Percentiles rank a stretch among this genome's conserved stretches.
phyloP scores from a whole-genome alignment of 2,797 vertebrate species.

The Valencia hispanica region DNA sequence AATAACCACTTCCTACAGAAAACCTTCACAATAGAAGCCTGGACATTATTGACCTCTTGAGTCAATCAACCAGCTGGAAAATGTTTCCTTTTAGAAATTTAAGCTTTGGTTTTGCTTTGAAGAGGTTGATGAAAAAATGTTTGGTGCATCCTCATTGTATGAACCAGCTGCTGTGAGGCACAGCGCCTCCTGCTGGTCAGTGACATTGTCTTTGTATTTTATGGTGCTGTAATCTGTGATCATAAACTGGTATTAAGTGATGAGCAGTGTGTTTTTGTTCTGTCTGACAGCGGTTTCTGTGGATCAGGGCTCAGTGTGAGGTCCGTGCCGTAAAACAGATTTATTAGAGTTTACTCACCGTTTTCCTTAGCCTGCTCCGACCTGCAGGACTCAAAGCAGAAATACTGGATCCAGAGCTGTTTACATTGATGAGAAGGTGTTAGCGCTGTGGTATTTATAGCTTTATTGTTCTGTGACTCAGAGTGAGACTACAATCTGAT shows the following conservation, averaged over 20 bases:
- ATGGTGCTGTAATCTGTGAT: constrained; percentile 5
- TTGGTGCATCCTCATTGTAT: neutral
- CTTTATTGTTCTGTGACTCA: constrained; percentile 10
- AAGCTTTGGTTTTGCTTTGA: neutral
- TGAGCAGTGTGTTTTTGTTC: neutral
- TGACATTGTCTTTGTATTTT: neutral
- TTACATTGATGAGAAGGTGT: neutral
- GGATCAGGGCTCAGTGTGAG: neutral
- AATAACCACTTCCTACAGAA: neutral
- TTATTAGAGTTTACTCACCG: neutral
- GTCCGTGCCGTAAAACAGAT: neutral
- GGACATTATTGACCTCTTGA: neutral
- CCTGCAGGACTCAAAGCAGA: neutral
- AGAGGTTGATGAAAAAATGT: neutral
- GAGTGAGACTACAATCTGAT: neutral
- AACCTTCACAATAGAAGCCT: constrained; percentile 3
- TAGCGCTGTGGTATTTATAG: constrained; percentile 4
- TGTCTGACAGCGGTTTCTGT: too few relatives aligned
- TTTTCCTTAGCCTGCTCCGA: neutral
- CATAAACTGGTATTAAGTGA: neutral
- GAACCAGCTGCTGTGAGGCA: neutral
- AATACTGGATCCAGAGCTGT: neutral
- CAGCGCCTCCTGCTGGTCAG: neutral
- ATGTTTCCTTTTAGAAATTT: neutral
- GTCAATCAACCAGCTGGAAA: neutral